These are phyloP conservation scores for Vulpes ferrilata DNA, from an alignment of 2,113 vertebrate species.

Conservation along the genomic window DNA sequence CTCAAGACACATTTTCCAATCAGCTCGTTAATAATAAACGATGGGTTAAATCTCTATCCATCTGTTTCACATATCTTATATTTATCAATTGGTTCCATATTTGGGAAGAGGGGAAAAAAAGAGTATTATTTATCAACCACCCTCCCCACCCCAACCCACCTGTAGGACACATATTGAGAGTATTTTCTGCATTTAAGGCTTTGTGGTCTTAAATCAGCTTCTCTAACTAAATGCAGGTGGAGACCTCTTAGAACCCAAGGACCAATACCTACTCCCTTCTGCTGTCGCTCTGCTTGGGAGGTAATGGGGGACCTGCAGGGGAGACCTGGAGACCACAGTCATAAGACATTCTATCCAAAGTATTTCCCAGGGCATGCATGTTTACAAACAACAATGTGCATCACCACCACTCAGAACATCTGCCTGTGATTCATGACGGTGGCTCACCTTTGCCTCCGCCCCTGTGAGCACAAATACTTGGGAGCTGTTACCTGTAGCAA, in stretches of 20 bases:
- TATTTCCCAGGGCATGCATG: background rate
- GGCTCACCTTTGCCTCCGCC: background rate
- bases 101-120: background rate
- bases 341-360: background rate
- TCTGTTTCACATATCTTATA: background rate
- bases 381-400: background rate
- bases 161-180: background rate
- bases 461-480: background rate
- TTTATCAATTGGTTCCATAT: conserved; percentile 20
- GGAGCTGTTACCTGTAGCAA: background rate
- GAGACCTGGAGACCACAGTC: background rate
- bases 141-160: background rate
- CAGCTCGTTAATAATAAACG: background rate
- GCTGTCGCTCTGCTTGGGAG: background rate
- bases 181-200: background rate
- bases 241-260: background rate
- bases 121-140: background rate
- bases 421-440: background rate
- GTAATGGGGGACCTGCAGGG: background rate
- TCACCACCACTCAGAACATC: background rate
- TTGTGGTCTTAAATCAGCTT: background rate
- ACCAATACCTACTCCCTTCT: background rate
- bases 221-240: background rate
- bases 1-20: background rate
- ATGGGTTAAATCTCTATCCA: background rate